Evolutionary conservation across 2,888 invertebrate species (phyloP), one percentile per base, ranked within the genome.

Genomic region (Eupithecia subfuscata): DNA sequence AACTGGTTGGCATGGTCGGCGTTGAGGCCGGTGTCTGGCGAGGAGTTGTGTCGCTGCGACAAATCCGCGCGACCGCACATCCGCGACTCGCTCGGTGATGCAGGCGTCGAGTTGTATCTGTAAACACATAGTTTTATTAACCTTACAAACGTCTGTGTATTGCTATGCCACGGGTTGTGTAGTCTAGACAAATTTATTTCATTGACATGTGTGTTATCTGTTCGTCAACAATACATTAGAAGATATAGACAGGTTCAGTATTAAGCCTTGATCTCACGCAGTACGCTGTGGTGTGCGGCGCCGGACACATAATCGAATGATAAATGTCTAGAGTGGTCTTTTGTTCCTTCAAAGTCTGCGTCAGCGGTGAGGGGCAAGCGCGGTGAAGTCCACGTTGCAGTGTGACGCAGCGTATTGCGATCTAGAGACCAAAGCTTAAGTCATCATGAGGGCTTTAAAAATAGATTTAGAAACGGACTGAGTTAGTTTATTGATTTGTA

Each of bases 101-200:
- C 95, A 8, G 95, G 95, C 74, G 95, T 95, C 43, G 95, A 95
- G 79, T 95, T 95, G 86, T 95, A 95, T 85, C 95, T 95, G 86
- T 8, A 76, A 77, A 67, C 11, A 56, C 4, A 25, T 14, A n/a
- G n/a, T 60, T 60, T 40, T 25, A 60, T 14, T 60, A 22, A 22
- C 22, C 22, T 56, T 22, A 25, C 56, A n/a, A n/a, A 52, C 18
- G 48, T 14, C 12, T 1, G 14, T 48, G 3, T 48, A 18, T 48
- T 18, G 48, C 16, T 45, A 45, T 45, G 45, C 48, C n/a, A 52
- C 18, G n/a, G n/a, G n/a, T n/a, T 52, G 45, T 2, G 5, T 14
- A 14, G 5, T 16, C 16, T 16, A 45, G 7, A 18, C 18, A 43
- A 14, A 14, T 14, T 14, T 34, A 34, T 34, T 43, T 43, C 43